phyloP scores from a whole-genome alignment of 2,113 vertebrate genomes.

The Thalassarche chlororhynchos region DNA sequence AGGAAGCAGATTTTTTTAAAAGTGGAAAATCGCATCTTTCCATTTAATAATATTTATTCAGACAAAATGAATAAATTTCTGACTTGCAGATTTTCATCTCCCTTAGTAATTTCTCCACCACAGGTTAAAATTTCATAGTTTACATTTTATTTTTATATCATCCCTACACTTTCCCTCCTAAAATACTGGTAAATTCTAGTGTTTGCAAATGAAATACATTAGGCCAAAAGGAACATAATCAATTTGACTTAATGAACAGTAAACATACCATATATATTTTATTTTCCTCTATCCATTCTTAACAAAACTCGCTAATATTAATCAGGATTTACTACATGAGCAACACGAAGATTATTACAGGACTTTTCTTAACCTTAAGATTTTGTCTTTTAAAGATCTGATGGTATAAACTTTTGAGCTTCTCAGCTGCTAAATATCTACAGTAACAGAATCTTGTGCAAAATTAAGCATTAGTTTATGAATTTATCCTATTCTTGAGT shows the following conservation, averaged over 20 bases:
- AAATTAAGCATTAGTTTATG: background rate
- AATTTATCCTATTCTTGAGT: background rate
- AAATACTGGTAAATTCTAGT: background rate
- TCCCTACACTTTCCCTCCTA: background rate
- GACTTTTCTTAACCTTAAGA: background rate
- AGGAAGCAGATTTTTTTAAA: background rate
- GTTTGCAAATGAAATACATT: background rate
- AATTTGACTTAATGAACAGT: background rate
- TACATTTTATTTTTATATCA: background rate
- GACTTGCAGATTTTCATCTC: background rate
- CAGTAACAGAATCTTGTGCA: background rate
- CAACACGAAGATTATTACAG: background rate
- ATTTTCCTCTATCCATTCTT: background rate
- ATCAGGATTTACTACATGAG: background rate
- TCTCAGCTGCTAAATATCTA: background rate
- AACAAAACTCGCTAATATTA: background rate
- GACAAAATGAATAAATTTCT: background rate
- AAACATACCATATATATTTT: background rate
- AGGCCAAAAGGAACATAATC: background rate
- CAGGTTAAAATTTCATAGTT: background rate
- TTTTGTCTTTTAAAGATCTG: background rate
- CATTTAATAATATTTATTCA: background rate
- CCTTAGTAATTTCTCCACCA: background rate
- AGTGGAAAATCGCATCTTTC: background rate
- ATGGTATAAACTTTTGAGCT: background rate